These are phyloP conservation scores for Cylindroiulus punctatus DNA, from an alignment of 2,888 invertebrate genomes.

Conservation along the genomic window DNA sequence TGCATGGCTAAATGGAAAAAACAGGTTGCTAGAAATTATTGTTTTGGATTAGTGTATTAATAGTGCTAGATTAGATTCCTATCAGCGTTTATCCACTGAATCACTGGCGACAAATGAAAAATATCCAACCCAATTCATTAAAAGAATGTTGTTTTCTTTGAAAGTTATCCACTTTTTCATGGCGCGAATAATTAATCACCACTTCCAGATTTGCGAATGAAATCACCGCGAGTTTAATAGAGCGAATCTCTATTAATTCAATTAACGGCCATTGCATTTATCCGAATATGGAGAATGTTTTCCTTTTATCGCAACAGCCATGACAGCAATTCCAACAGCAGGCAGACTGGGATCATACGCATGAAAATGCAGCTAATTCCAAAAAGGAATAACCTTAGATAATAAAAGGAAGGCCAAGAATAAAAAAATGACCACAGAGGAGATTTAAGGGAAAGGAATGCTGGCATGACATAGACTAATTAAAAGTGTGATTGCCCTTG, in stretches of 20 bases:
- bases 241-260: neutral
- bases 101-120: neutral
- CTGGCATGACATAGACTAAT: neutral
- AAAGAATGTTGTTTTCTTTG: slow-evolving; percentile 29
- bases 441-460: neutral
- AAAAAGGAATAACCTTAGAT: neutral
- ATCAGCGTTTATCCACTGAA: neutral
- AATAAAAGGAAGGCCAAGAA: slow-evolving; percentile 15
- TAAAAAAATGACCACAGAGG: slow-evolving; percentile 7
- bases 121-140: neutral
- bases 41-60: neutral
- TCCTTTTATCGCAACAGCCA: neutral
- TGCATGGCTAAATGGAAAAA: neutral
- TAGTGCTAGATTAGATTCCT: neutral
- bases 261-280: neutral
- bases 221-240: neutral
- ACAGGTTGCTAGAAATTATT: neutral
- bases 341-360: neutral
- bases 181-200: neutral
- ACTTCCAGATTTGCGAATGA: neutral
- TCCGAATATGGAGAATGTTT: neutral
- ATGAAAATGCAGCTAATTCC: neutral
- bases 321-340: neutral
- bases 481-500: slow-evolving; percentile 18
- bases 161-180: neutral